These are phyloP conservation scores for Falcunculus frontatus DNA, from an alignment of 2,113 vertebrate genomes.

Conservation along the genomic window DNA sequence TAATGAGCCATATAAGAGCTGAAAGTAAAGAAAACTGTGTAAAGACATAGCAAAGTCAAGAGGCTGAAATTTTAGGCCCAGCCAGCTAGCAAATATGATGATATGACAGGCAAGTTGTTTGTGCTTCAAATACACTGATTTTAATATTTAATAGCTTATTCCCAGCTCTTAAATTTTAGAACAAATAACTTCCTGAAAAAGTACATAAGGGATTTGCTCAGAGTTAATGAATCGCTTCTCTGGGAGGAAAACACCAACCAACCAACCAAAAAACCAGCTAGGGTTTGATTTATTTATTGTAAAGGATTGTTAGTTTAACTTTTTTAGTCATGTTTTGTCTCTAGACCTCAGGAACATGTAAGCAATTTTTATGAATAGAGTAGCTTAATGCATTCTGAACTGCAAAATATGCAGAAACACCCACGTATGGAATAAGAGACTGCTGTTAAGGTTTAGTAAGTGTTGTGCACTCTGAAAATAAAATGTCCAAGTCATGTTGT, in stretches of 20 bases:
- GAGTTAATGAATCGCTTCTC: neutral
- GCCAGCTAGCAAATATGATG: neutral
- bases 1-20: neutral
- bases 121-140: neutral
- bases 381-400: neutral
- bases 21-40: neutral
- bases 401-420: neutral
- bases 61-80: neutral
- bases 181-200: neutral
- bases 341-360: neutral
- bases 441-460: neutral
- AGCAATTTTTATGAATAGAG: neutral
- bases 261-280: neutral
- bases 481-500: neutral
- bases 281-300: neutral
- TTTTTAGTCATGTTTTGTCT: neutral
- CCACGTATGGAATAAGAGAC: neutral
- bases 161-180: neutral
- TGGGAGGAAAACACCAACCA: neutral
- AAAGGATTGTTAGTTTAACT: neutral
- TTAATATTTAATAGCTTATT: neutral
- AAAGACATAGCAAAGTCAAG: neutral
- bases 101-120: neutral
- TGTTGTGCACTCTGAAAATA: neutral
- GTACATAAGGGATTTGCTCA: neutral